Conservation (phyloP, 2,888 invertebrate species). For the Chirona hameri region DNA sequence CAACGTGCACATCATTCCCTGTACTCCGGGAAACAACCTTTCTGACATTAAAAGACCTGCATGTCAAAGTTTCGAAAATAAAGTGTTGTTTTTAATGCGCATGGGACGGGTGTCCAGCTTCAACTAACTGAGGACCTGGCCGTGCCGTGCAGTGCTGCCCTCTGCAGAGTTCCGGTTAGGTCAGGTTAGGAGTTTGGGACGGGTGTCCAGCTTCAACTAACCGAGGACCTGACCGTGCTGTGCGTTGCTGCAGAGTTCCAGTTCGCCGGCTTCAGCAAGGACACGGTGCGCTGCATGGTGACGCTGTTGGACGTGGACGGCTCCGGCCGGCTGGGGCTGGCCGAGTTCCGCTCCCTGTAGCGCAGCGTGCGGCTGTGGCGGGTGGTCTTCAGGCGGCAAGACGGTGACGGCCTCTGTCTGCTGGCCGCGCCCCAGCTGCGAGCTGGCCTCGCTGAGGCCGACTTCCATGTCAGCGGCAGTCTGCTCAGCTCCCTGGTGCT, state of each 20-base stretch:
- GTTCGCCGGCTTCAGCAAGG: constrained; percentile 77
- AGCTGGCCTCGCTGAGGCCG: constrained; percentile 80
- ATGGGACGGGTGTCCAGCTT: too few relatives aligned
- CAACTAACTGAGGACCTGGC: too few relatives aligned
- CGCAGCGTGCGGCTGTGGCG: constrained; percentile 81
- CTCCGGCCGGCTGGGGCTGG: constrained; percentile 85
- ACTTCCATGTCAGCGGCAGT: constrained; percentile 84
- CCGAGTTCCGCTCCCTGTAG: constrained; percentile 84
- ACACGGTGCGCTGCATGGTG: constrained; percentile 88
- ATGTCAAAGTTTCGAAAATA: too few relatives aligned
- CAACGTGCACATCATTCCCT: too few relatives aligned
- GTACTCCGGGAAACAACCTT: too few relatives aligned
- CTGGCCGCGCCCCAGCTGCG: constrained; percentile 78
- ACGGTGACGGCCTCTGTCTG: constrained; percentile 70
- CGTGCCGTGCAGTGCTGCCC: too few relatives aligned
- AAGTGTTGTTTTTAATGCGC: too few relatives aligned
- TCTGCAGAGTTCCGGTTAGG: too few relatives aligned
- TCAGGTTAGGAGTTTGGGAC: too few relatives aligned
- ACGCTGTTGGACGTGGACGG: constrained; percentile 87
- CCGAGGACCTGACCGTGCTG: too few relatives aligned
- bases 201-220: too few relatives aligned
- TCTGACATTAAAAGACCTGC: too few relatives aligned
- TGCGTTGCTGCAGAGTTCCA: constrained; percentile 57
- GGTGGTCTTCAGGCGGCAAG: constrained; percentile 80
- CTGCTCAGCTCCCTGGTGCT: constrained; percentile 79